Evolutionary conservation across 2,888 invertebrate genomes (phyloP).

Genomic region (Ptilodon capucinus): DNA sequence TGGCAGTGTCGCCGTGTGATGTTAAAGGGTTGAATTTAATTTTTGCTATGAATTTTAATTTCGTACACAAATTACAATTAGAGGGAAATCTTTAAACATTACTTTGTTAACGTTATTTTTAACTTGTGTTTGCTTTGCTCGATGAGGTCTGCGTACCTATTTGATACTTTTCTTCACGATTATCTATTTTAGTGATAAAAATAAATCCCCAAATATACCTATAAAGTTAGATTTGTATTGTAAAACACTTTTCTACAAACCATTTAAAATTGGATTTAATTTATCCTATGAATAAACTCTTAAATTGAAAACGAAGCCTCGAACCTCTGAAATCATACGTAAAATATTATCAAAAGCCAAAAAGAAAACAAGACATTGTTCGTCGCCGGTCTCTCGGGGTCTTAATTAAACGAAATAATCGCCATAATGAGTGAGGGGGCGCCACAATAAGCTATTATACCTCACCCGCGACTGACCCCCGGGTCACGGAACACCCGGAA

Average conservation of each 20-base stretch:
- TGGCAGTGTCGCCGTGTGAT: slow-evolving; percentile 2
- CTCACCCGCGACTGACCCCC: slow-evolving; percentile 21
- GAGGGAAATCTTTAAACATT: too few relatives aligned
- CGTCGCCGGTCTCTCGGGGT: slow-evolving; percentile 28
- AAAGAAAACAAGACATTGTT: slow-evolving; percentile 43
- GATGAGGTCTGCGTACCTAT: too few relatives aligned
- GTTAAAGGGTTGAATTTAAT: not conserved
- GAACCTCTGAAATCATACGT: slow-evolving; percentile 6
- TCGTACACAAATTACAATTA: not conserved
- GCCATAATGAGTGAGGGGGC: slow-evolving; percentile 43
- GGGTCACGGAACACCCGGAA: slow-evolving; percentile 10
- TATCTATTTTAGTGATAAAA: too few relatives aligned
- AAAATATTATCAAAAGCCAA: slow-evolving; percentile 17
- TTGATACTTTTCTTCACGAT: too few relatives aligned
- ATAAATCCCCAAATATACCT: too few relatives aligned
- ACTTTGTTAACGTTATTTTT: too few relatives aligned
- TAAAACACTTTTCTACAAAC: too few relatives aligned
- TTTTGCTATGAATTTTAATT: not conserved
- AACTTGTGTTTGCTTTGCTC: too few relatives aligned
- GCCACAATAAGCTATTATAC: slow-evolving; percentile 41
- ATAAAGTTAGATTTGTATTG: too few relatives aligned
- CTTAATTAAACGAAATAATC: slow-evolving; percentile 64
- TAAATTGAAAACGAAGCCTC: too few relatives aligned
- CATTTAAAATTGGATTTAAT: too few relatives aligned
- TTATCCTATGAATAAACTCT: too few relatives aligned